Base-by-base conservation (phyloP, 2,888 invertebrate species). In the Ornithoptera priamus region DNA sequence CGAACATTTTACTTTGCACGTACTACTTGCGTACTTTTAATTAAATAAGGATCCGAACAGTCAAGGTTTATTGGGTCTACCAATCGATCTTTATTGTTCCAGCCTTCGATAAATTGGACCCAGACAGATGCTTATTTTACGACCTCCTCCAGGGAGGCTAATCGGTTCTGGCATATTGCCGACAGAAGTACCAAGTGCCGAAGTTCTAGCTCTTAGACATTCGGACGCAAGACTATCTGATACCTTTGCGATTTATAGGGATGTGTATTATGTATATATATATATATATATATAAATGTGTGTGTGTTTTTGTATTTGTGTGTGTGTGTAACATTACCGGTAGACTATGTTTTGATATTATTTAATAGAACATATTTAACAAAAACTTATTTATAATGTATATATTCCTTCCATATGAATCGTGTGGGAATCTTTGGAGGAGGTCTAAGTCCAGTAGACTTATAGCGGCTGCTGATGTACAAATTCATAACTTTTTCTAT, bases 111-210 rank as follows among this genome's bases (percentile, higher is more conserved):
- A 59, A 60, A 62, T 62, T 46, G 61, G 50, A 17, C 65, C n/a
- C 62, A 20, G 65, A 58, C 71, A 72, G 71, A 68, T 71, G n/a
- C 30, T 22, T 63, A 59, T 70, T 70, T 70, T 67, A 70, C 62
- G 70, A 70, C 39, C 59, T 58, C 42, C 66, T 67, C 65, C 62
- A 59, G 59, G 62, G 58, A 50, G 62, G 36, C 64, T 70, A 69
- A 66, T 69, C 57, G 66, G 22, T 67, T 59, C 67, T 70, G 70
- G 70, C 70, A 63, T 56, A 70, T 60, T 70, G 70, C 63, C 66
- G 63, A 53, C 66, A 57, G 22, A 58, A 46, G 61, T 62, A 62
- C 53, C 58, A 53, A 18, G 24, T 50, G 18, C 57, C 53, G 18
- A 53, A 18, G 24, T 46, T 56, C 61, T 36, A 65, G 58, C 62